Evolutionary conservation across 2,113 vertebrate species (phyloP).

Genomic region (Vulpes ferrilata): DNA sequence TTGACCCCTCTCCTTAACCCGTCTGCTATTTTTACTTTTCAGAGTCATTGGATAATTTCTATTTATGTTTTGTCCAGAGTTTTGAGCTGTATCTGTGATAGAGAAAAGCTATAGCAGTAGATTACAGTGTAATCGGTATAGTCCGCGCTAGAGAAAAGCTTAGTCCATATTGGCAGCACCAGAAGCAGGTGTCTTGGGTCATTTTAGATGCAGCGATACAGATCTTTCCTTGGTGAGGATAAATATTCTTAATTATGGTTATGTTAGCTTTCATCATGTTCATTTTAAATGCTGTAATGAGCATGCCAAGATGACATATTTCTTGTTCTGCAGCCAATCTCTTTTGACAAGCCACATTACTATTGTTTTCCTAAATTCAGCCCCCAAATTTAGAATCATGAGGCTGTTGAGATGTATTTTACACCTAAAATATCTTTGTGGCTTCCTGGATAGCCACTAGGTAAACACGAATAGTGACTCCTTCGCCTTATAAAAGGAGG

Average conservation of each 20-base stretch:
- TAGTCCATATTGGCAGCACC: not conserved
- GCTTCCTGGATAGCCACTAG: not conserved
- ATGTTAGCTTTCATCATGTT: not conserved
- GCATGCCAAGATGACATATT: not conserved
- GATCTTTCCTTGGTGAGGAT: not conserved
- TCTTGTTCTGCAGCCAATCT: not conserved
- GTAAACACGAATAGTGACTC: not conserved
- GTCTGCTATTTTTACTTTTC: not conserved
- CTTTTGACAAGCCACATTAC: not conserved
- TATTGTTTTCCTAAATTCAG: not conserved
- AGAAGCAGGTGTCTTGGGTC: not conserved
- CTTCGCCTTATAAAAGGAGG: not conserved
- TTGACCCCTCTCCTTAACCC: not conserved
- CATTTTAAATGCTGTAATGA: not conserved
- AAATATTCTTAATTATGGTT: not conserved
- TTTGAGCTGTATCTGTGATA: not conserved
- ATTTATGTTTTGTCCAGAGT: not conserved
- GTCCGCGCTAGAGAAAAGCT: not conserved
- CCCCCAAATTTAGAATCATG: not conserved
- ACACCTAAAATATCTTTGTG: not conserved
- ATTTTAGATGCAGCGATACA: not conserved
- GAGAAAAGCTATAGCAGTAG: not conserved
- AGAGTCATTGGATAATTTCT: not conserved
- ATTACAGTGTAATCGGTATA: not conserved
- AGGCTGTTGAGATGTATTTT: not conserved